A percentile compares a stretch with the other conserved stretches of the same genome.
phyloP scores from a whole-genome alignment of 2,888 invertebrate genomes.

The Hermaeophaga mercurialis region DNA sequence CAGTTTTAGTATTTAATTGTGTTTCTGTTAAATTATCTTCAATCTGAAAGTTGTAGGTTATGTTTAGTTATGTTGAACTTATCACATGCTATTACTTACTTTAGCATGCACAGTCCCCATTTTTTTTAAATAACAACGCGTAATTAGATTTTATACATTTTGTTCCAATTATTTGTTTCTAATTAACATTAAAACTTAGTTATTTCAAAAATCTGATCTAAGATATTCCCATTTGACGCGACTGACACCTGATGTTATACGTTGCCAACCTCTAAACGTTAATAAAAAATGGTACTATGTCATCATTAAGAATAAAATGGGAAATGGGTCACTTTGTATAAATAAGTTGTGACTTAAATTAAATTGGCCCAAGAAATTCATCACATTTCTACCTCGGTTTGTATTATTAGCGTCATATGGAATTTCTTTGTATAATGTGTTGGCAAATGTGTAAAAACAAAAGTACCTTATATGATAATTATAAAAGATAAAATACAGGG shows the following conservation, averaged over 20 bases:
- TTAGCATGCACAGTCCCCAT: constrained; percentile 60
- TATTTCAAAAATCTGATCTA: constrained; percentile 26
- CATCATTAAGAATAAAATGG: neutral
- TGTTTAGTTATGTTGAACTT: constrained; percentile 22
- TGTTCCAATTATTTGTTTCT: neutral
- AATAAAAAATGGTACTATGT: neutral
- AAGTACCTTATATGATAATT: no score
- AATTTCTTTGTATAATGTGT: no score
- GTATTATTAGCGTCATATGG: no score
- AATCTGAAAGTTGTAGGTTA: constrained; percentile 43
- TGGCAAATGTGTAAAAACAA: no score
- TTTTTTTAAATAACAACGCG: constrained; percentile 19
- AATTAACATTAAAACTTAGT: neutral
- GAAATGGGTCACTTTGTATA: no score
- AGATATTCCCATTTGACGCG: constrained; percentile 4
- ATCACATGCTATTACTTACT: constrained; percentile 45
- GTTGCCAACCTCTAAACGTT: constrained; percentile 9
- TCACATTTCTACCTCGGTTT: no score
- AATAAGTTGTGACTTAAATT: no score
- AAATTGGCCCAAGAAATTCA: no score
- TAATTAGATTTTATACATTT: constrained; percentile 20
- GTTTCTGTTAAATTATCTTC: constrained; percentile 39
- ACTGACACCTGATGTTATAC: neutral
- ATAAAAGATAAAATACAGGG: no score
- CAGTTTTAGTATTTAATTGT: constrained; percentile 32